Percentiles rank a stretch among this genome's conserved stretches.
Conservation (phyloP, 2,797 vertebrate species). For the Sus cebifrons region DNA sequence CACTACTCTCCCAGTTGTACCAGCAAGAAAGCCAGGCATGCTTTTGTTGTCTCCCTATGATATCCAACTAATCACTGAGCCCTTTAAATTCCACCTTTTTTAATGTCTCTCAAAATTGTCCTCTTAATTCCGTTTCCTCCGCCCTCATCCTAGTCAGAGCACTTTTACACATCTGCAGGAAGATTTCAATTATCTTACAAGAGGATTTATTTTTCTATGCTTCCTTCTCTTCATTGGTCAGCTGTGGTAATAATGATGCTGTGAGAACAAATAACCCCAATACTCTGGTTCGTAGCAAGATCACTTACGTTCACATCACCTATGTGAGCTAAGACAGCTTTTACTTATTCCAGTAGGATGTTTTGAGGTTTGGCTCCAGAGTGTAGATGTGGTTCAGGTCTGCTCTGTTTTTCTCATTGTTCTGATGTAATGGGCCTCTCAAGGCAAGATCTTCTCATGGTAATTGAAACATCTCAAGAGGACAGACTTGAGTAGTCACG, state of each 20-base stretch:
- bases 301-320: background rate
- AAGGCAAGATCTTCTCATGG: background rate
- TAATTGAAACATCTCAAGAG: background rate
- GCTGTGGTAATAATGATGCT: background rate
- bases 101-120: background rate
- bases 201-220: background rate
- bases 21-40: background rate
- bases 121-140: background rate
- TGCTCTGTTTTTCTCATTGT: conserved; percentile 23
- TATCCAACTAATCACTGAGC: background rate
- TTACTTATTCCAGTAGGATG: background rate
- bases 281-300: background rate
- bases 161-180: background rate
- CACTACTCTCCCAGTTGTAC: background rate
- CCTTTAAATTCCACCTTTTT: background rate
- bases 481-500: background rate
- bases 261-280: background rate
- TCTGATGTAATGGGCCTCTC: background rate
- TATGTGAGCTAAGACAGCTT: background rate
- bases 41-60: background rate
- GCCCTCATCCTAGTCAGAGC: background rate
- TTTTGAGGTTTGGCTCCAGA: background rate
- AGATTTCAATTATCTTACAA: conserved; percentile 36
- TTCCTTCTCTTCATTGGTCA: background rate
- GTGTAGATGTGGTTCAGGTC: background rate